Evolutionary conservation across 2,797 vertebrate genomes (phyloP), one percentile per base, ranked within the genome.

Genomic region (Podarcis siculus): DNA sequence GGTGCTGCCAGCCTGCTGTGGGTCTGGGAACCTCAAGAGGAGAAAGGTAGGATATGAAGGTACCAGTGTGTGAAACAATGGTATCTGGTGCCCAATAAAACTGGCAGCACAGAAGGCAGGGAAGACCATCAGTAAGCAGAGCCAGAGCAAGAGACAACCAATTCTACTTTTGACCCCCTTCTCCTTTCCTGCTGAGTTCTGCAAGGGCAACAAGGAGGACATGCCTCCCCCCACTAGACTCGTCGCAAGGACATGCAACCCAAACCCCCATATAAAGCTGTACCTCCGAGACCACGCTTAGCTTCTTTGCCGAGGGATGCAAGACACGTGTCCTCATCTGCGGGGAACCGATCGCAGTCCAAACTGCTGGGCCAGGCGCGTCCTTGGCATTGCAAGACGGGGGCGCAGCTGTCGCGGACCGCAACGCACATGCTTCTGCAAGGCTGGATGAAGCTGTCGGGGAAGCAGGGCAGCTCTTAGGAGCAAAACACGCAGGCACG

Each of bases 401-500:
- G 97, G 42, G 98, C 97, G 2, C 98, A 98, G 93, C 98, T 98
- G 86, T 97, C 97, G 86, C 95, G 97, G 71, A 99, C 98, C 0
- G 97, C 97, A 86, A 93, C 84, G 73, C 98, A 98, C 95, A 99
- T 96, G 21, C 98, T 98, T n/a, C 96, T 97, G 17, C 98, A 98
- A 1, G 98, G 98, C 92, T 97, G 98, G 94, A 98, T 98, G 71
- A 98, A 98, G 89, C 98, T 98, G 93, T 72, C 0, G 23, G 0
- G 0, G n/a, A 82, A 81, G 76, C 45, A 90, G 1, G 76, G 4
- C 76, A 7, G 73, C 10, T 66, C n/a, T 19, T 72, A 67, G 87
- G 71, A 91, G 42, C 30, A 49, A 35, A 13, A 64, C 61, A 55
- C 13, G 49, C 49, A 55, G 49, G 49, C 49, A 55, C 49, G 49